Evolutionary conservation across 2,888 invertebrate species (phyloP).

Genomic region (Junonia oenone): DNA sequence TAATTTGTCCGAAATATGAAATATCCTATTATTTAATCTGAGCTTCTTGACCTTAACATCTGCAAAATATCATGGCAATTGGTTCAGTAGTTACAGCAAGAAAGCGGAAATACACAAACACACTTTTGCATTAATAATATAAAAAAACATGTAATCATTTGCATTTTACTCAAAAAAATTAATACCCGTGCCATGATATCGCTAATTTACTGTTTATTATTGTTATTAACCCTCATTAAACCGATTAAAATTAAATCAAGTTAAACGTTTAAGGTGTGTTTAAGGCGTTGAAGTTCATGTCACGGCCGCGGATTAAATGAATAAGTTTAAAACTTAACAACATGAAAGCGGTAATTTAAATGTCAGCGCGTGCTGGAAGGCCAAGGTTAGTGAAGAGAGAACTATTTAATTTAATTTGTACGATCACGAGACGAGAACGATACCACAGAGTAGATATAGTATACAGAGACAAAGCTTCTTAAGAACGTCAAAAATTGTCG

Average conservation of each 20-base stretch:
- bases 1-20: no score
- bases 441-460: no score
- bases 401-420: not conserved
- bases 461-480: not conserved
- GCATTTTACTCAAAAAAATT: not conserved
- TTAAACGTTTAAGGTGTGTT: no score
- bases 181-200: not conserved
- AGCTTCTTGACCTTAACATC: no score
- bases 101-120: no score
- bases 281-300: not conserved
- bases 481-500: no score
- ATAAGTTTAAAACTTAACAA: slow-evolving; percentile 1
- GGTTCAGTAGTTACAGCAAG: no score
- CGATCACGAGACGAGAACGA: not conserved
- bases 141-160: not conserved
- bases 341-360: slow-evolving; percentile 11
- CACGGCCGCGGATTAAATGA: not conserved
- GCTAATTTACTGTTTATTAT: not conserved
- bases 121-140: no score
- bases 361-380: slow-evolving; percentile 16
- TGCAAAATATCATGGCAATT: no score
- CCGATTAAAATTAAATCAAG: not conserved
- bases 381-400: slow-evolving; percentile 10
- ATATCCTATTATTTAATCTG: no score
- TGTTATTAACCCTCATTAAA: not conserved